Evolutionary conservation across 2,113 vertebrate species (phyloP).

Genomic region (Todiramphus saurophagus): DNA sequence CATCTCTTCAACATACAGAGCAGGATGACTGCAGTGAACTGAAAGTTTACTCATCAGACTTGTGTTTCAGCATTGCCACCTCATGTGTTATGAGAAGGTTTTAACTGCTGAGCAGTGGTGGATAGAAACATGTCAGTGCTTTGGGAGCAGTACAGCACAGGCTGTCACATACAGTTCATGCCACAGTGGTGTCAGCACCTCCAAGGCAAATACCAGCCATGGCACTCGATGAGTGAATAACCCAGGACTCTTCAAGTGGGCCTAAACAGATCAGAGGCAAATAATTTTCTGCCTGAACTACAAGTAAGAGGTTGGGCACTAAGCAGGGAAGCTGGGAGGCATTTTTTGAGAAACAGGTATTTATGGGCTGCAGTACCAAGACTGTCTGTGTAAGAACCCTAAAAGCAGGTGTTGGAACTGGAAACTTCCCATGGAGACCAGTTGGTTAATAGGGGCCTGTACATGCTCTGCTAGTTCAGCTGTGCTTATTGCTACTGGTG

Average conservation of each 20-base stretch:
- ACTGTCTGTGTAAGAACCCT: neutral
- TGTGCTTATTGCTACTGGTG: neutral
- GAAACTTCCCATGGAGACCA: neutral
- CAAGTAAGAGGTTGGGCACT: neutral
- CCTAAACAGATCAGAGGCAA: neutral
- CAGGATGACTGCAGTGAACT: neutral
- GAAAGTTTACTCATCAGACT: neutral
- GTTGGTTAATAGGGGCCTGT: neutral
- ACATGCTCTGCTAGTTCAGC: neutral
- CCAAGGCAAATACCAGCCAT: neutral
- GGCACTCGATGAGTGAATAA: rapidly evolving
- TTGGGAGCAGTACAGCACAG: neutral
- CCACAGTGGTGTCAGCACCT: neutral
- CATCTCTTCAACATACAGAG: neutral
- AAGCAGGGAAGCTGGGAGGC: neutral
- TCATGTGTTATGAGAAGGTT: slow-evolving; percentile 25
- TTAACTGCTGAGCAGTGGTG: neutral
- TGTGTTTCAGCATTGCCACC: neutral
- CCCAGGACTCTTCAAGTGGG: neutral
- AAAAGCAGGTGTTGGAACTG: rapidly evolving
- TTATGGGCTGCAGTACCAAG: neutral
- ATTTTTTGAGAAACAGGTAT: neutral
- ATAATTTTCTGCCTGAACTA: neutral
- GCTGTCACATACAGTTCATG: neutral
- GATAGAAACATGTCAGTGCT: neutral